phyloP scores from a whole-genome alignment of 2,113 vertebrate species.

The Zeus faber region DNA sequence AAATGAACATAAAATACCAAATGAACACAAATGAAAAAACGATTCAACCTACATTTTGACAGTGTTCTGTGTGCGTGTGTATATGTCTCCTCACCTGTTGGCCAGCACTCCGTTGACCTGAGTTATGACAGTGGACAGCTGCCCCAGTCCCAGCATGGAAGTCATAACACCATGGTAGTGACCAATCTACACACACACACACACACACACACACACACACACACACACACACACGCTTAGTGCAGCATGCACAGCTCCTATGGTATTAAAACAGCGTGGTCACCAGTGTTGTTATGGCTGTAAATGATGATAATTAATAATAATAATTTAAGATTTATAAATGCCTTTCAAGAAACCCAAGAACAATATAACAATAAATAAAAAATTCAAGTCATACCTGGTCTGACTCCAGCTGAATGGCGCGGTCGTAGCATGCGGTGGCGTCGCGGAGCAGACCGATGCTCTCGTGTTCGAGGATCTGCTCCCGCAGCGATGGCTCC shows the following conservation, averaged over 20 bases:
- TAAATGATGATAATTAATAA: too few species aligned
- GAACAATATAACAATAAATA: too few species aligned
- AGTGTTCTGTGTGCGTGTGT: neutral
- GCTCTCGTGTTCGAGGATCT: constrained; percentile 97
- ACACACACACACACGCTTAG: too few species aligned
- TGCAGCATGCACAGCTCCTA: too few species aligned
- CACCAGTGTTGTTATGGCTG: too few species aligned
- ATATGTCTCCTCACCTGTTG: constrained; percentile 78
- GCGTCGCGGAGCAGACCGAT: constrained; percentile 93
- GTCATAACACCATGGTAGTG: constrained; percentile 97
- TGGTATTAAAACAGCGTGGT: too few species aligned
- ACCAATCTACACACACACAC: constrained; percentile 79
- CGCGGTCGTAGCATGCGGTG: constrained; percentile 94
- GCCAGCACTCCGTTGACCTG: constrained; percentile 95
- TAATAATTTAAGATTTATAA: too few species aligned
- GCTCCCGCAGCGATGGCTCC: constrained; percentile 91
- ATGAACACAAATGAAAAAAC: too few species aligned
- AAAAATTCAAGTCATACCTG: too few species aligned
- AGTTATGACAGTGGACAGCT: constrained; percentile 94
- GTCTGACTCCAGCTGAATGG: constrained; percentile 94
- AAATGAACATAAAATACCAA: too few species aligned
- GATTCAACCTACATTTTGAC: too few species aligned
- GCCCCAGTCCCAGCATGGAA: constrained; percentile 95
- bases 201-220: neutral
- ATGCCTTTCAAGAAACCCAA: too few species aligned